phyloP scores from a whole-genome alignment of 2,797 vertebrate species.

The Rhynchotus rufescens region DNA sequence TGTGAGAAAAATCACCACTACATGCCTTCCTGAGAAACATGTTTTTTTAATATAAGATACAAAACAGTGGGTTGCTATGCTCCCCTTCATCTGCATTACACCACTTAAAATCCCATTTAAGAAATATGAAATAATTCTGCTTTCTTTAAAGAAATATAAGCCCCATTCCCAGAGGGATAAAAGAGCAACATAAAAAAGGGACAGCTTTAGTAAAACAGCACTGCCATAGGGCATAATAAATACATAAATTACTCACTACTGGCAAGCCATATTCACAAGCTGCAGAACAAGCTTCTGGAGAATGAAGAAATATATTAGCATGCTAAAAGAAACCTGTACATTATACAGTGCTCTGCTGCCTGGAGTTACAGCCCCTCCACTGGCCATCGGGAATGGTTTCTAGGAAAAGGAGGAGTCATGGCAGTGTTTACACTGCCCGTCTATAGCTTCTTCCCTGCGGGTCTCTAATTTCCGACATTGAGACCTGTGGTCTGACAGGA shows the following conservation, averaged over 20 bases:
- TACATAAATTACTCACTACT: conserved; percentile 58
- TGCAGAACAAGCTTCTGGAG: neutral
- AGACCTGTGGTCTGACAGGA: neutral
- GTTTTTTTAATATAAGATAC: conserved; percentile 59
- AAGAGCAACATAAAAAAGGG: conserved; percentile 25
- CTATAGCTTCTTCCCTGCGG: neutral
- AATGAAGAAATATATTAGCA: neutral
- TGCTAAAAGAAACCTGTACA: neutral
- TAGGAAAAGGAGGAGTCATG: neutral
- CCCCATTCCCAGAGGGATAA: conserved; percentile 42
- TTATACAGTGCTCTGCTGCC: neutral
- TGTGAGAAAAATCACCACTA: neutral
- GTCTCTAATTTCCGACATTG: neutral
- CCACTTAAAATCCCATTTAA: conserved; percentile 59
- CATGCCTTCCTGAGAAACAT: neutral
- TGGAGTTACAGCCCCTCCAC: neutral
- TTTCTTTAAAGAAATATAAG: conserved; percentile 59
- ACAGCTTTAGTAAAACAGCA: conserved; percentile 63
- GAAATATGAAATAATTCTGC: conserved; percentile 54
- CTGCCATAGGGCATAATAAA: conserved; percentile 59
- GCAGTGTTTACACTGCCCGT: neutral
- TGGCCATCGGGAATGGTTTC: neutral
- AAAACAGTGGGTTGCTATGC: conserved; percentile 32
- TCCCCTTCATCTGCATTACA: conserved; percentile 61
- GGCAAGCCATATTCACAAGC: conserved; percentile 7